phyloP scores from a whole-genome alignment of 2,888 invertebrate species.

The Heliconius ismenius region DNA sequence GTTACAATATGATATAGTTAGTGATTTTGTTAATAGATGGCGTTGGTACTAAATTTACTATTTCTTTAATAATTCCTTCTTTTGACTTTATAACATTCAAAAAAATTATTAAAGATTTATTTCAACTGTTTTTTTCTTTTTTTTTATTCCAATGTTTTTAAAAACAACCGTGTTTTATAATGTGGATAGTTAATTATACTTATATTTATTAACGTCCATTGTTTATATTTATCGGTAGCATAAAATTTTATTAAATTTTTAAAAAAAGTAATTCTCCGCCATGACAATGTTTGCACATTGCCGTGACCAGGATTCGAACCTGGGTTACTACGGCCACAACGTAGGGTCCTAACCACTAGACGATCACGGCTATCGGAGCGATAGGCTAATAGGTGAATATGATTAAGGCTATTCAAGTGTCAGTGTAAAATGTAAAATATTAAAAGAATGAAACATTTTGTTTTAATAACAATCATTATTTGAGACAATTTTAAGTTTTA shows the following conservation, averaged over 20 bases:
- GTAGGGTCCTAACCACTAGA: conserved; percentile 89
- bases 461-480: too few relatives aligned
- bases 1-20: neutral
- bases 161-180: too few relatives aligned
- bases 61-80: conserved; percentile 36
- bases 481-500: too few relatives aligned
- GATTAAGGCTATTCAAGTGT: neutral
- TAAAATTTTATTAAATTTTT: too few relatives aligned
- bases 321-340: conserved; percentile 90
- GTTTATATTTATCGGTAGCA: too few relatives aligned
- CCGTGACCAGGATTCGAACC: conserved; percentile 88
- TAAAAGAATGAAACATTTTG: neutral
- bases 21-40: conserved; percentile 11
- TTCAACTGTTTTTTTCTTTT: too few relatives aligned
- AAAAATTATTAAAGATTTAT: too few relatives aligned
- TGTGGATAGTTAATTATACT: too few relatives aligned
- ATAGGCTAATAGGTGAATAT: conserved; percentile 45
- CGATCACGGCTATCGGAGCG: conserved; percentile 70
- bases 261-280: conserved; percentile 57
- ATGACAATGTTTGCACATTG: conserved; percentile 71
- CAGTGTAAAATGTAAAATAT: neutral
- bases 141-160: too few relatives aligned
- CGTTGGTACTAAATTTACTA: neutral
- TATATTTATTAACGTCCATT: too few relatives aligned
- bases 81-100: neutral